Evolutionary conservation across 1,140 invertebrate genomes (phyloP), one percentile per base, ranked within the genome.

Genomic region (Dendrolimus punctatus): DNA sequence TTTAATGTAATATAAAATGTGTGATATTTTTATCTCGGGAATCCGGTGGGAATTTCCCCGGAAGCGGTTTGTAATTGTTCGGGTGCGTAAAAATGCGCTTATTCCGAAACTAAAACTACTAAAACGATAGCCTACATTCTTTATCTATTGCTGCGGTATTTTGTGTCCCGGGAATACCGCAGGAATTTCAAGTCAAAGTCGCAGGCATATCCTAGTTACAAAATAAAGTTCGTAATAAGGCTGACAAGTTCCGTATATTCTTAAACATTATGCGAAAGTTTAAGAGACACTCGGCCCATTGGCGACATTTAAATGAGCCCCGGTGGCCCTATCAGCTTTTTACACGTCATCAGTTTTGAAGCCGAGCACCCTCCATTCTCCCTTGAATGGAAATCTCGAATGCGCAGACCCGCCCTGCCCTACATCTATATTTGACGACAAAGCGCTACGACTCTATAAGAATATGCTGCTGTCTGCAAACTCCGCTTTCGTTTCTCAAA

Each of bases 331-430:
- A 76, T 77, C 74, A 62, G 68, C 56, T 65, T 71, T 66, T 73
- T 65, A 68, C 68, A 75, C 66, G 75, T 78, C 75, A 78, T 78
- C 75, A 74, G 58, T 75, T 78, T 73, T 67, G 47, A 53, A 74
- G 60, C 60, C 51, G 58, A 75, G 68, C 50, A 64, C 66, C 68
- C 68, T 68, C 62, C 60, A 67, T 66, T 60, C 59, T 60, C 57
- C 58, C 58, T 62, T 60, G 53, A 70, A 66, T 64, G 55, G 59
- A 60, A 65, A 58, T 64, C 64, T 64, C 53, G 52, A 55, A 52
- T 56, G 54, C 59, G 49, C 55, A 52, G 48, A 57, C 52, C 55
- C 44, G 49, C 49, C 38, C 49, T 55, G 7, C 52, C 51, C 51
- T 41, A 40, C 4, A n/a, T 7, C 49, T 57, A 55, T 55, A 60